Evolutionary conservation across 2,888 invertebrate genomes (phyloP).

Genomic region (Beris chalybata): DNA sequence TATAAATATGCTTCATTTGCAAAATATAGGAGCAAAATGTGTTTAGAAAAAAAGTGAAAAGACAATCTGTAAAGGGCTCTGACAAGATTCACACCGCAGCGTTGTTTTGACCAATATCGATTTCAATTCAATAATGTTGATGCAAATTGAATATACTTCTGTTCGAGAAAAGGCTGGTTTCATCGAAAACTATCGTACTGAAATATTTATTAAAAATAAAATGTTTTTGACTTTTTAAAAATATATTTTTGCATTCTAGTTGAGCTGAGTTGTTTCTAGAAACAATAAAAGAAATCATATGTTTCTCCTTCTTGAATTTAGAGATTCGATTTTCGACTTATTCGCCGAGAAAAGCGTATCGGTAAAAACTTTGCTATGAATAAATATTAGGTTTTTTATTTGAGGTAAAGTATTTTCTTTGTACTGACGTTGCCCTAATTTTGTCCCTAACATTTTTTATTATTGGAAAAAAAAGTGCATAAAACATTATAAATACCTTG

Average conservation of each 20-base stretch:
- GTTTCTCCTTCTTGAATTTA: too few species aligned
- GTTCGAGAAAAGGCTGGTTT: too few species aligned
- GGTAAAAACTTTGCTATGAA: neutral
- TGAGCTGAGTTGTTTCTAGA: too few species aligned
- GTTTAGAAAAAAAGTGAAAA: constrained; percentile 36
- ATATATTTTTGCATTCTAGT: too few species aligned
- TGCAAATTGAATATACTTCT: too few species aligned
- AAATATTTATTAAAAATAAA: too few species aligned
- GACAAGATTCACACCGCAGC: constrained; percentile 46
- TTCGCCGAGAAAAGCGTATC: too few species aligned
- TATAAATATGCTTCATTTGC: neutral
- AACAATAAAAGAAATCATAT: too few species aligned
- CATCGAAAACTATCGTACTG: too few species aligned
- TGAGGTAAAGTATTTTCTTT: neutral
- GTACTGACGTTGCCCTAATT: neutral
- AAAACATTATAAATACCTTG: constrained; percentile 51
- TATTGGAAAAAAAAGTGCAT: neutral
- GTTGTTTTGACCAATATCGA: constrained; percentile 52
- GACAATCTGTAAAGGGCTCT: constrained; percentile 29
- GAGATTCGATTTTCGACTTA: too few species aligned
- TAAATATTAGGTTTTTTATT: neutral
- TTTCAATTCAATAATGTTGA: too few species aligned
- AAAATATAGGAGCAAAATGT: constrained; percentile 14
- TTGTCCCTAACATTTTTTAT: constrained; percentile 19
- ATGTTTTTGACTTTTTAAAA: too few species aligned